Evolutionary conservation across 2,888 invertebrate genomes (phyloP).

Genomic region (Diarsia mendica): DNA sequence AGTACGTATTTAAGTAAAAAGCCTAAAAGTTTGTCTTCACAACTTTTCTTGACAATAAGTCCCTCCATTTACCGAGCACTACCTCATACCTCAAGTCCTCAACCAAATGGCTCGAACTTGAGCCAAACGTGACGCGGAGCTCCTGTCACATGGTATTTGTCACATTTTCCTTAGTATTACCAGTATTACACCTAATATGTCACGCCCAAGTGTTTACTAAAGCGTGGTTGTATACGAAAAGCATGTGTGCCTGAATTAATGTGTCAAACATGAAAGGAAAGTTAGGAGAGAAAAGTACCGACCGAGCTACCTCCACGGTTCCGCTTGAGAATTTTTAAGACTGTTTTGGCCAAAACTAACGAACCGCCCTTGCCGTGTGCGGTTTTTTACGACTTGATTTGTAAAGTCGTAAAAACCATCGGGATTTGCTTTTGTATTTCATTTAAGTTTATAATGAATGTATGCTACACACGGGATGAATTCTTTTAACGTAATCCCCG

Average conservation of each 20-base stretch:
- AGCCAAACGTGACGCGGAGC: constrained; percentile 10
- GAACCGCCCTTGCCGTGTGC: not conserved
- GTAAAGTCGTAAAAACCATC: not conserved
- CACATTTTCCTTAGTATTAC: constrained; percentile 24
- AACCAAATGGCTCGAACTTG: constrained; percentile 24
- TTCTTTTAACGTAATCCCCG: too few relatives aligned
- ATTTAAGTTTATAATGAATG: not conserved
- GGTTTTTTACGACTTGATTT: not conserved
- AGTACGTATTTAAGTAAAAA: not conserved
- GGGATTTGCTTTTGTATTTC: not conserved
- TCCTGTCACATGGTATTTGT: constrained; percentile 33
- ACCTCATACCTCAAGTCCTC: not conserved
- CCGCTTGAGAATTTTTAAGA: constrained; percentile 1
- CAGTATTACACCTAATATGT: constrained; percentile 19
- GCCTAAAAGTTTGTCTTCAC: not conserved
- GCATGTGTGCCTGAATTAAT: constrained; percentile 19
- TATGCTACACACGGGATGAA: too few relatives aligned
- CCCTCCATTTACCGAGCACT: not conserved
- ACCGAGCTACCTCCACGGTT: not conserved
- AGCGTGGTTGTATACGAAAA: constrained; percentile 13
- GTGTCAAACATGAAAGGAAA: constrained; percentile 16
- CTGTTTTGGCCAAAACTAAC: not conserved
- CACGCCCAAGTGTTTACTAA: constrained; percentile 31
- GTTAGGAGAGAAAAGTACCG: constrained; percentile 13
- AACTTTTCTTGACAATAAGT: not conserved